Conservation (phyloP, 2,888 invertebrate genomes). For the Hirtodrosophila histrioides region DNA sequence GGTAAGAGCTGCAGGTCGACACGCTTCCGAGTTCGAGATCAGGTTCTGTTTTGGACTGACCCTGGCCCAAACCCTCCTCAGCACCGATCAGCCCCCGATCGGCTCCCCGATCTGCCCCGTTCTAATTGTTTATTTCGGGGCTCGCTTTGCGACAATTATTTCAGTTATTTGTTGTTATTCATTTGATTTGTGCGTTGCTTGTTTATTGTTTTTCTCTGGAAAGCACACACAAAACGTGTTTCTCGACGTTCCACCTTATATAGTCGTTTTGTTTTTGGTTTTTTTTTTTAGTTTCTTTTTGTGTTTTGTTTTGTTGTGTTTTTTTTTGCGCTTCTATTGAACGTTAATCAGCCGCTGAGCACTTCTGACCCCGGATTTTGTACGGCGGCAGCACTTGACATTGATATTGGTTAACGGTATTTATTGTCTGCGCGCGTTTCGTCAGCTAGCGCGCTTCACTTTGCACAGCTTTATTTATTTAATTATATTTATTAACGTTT, state of each 20-base stretch:
- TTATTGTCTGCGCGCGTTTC: conserved; percentile 15
- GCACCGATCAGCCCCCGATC: no score
- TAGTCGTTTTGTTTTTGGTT: conserved; percentile 27
- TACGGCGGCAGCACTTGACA: conserved; percentile 57
- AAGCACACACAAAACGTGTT: conserved; percentile 55
- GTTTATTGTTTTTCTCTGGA: conserved; percentile 11
- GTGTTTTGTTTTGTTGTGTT: conserved; percentile 36
- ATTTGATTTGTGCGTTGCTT: conserved; percentile 25
- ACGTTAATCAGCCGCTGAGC: conserved; percentile 68
- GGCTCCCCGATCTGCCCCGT: no score
- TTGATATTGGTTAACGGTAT: conserved; percentile 43
- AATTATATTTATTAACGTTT: conserved; percentile 41
- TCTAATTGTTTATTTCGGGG: conserved; percentile 25
- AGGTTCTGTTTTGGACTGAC: conserved; percentile 2
- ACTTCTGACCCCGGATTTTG: conserved; percentile 72
- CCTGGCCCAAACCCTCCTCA: conserved; percentile 3
- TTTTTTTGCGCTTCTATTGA: conserved; percentile 49
- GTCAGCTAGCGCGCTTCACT: conserved; percentile 9
- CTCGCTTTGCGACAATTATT: conserved; percentile 48
- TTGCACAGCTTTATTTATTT: conserved; percentile 43
- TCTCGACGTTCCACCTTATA: conserved; percentile 52
- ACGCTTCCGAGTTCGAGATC: conserved; percentile 52
- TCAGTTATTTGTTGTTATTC: conserved; percentile 45
- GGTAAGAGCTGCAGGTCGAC: conserved; percentile 52
- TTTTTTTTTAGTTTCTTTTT: conserved; percentile 36